phyloP scores from a whole-genome alignment of 2,797 vertebrate genomes.

The Myiotriccus ornatus region DNA sequence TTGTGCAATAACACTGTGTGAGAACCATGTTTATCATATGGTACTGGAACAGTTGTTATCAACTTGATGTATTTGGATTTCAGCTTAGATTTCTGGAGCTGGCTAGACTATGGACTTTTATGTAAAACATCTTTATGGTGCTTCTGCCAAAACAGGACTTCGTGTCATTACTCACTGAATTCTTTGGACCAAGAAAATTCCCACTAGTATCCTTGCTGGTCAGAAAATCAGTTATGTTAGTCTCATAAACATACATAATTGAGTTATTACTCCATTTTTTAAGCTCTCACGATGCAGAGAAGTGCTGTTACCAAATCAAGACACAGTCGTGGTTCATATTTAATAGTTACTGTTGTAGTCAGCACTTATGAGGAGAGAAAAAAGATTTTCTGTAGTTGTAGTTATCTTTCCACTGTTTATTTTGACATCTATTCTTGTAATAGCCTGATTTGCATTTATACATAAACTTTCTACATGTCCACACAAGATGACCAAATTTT shows the following conservation, averaged over 20 bases:
- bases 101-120: not conserved
- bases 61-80: not conserved
- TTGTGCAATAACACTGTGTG: not conserved
- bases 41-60: not conserved
- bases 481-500: not conserved
- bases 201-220: not conserved
- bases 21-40: not conserved
- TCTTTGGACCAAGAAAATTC: not conserved
- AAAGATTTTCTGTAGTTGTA: not conserved
- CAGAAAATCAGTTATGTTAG: not conserved
- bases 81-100: not conserved
- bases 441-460: not conserved
- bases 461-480: not conserved
- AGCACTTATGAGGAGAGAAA: not conserved
- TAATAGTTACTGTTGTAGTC: not conserved
- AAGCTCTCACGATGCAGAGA: not conserved
- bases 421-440: not conserved
- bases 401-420: not conserved
- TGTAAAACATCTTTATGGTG: not conserved
- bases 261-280: not conserved
- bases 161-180: not conserved
- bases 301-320: not conserved
- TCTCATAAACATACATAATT: not conserved
- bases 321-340: not conserved
- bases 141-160: not conserved